phyloP scores from a whole-genome alignment of 2,797 vertebrate genomes.

The Tragopan temminckii region DNA sequence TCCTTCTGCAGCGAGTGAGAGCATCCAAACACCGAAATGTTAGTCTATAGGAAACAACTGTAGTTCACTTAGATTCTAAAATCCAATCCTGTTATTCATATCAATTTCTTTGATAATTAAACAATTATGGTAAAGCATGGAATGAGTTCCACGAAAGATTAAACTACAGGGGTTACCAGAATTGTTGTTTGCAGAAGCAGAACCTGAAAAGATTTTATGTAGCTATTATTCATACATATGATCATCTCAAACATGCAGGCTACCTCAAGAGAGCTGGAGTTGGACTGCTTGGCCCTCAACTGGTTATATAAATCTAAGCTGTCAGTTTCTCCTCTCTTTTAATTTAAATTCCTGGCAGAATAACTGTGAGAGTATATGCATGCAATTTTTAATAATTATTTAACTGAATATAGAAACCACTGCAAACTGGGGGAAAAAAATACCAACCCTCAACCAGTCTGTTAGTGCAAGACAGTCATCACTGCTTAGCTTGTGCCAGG shows the following conservation, averaged over 20 bases:
- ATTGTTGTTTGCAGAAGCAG: constrained; percentile 17
- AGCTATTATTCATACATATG: not conserved
- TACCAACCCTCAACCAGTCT: not conserved
- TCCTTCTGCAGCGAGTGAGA: not conserved
- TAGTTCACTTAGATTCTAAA: not conserved
- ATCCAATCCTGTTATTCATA: not conserved
- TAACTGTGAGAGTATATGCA: not conserved
- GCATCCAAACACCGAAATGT: not conserved
- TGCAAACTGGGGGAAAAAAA: not conserved
- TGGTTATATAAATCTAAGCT: not conserved
- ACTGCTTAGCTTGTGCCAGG: not conserved
- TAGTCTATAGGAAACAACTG: not conserved
- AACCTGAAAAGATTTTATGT: not conserved
- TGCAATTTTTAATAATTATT: not conserved
- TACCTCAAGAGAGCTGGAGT: not conserved
- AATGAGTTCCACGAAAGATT: not conserved
- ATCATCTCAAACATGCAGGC: not conserved
- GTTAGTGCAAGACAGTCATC: not conserved
- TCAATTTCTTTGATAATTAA: not conserved
- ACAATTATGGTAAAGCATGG: not conserved
- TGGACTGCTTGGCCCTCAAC: not conserved
- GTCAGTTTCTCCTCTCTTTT: not conserved
- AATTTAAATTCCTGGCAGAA: not conserved
- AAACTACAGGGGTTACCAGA: not conserved
- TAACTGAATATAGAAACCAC: not conserved